These are phyloP conservation scores for Druceiella hillmani DNA, from an alignment of 2,888 invertebrate genomes.

Conservation along the genomic window DNA sequence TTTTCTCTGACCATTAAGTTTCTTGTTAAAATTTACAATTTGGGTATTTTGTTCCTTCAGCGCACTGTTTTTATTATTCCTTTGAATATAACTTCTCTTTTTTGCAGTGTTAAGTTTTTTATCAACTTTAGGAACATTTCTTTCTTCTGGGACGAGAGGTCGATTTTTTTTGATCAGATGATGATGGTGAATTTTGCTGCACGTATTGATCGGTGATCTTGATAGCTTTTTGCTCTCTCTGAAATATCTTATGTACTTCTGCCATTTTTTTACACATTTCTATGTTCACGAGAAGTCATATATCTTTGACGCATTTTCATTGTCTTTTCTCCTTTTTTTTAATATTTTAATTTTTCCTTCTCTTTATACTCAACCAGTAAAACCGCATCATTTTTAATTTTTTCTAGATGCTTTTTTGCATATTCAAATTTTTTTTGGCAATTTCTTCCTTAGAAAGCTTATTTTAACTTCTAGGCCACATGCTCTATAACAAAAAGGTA, in stretches of 20 bases:
- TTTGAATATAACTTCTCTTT: slow-evolving; percentile 13
- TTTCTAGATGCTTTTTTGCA: slow-evolving; percentile 14
- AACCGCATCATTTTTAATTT: slow-evolving; percentile 17
- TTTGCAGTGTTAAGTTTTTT: too few species aligned
- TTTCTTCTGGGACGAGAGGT: slow-evolving; percentile 11
- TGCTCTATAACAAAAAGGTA: slow-evolving; percentile 18
- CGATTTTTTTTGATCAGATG: slow-evolving; percentile 13
- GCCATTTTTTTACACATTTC: slow-evolving; percentile 9
- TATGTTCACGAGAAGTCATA: slow-evolving; percentile 9
- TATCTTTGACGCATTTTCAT: slow-evolving; percentile 16
- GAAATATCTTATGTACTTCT: slow-evolving; percentile 8
- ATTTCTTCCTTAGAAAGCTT: slow-evolving; percentile 11
- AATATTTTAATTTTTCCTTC: slow-evolving; percentile 8
- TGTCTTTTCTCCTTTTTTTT: slow-evolving; percentile 12
- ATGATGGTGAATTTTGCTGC: slow-evolving; percentile 14
- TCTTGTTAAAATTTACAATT: slow-evolving; percentile 13
- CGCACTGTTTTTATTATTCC: slow-evolving; percentile 15
- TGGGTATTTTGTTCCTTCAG: slow-evolving; percentile 12
- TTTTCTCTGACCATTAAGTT: slow-evolving; percentile 11
- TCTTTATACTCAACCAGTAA: slow-evolving; percentile 14
- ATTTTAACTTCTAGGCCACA: slow-evolving; percentile 14
- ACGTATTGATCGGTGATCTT: slow-evolving; percentile 8
- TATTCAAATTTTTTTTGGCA: slow-evolving; percentile 13
- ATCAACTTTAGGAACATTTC: slow-evolving; percentile 12
- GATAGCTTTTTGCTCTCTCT: slow-evolving; percentile 11